Conservation (phyloP, 2,797 vertebrate species). For the Chelonia mydas region DNA sequence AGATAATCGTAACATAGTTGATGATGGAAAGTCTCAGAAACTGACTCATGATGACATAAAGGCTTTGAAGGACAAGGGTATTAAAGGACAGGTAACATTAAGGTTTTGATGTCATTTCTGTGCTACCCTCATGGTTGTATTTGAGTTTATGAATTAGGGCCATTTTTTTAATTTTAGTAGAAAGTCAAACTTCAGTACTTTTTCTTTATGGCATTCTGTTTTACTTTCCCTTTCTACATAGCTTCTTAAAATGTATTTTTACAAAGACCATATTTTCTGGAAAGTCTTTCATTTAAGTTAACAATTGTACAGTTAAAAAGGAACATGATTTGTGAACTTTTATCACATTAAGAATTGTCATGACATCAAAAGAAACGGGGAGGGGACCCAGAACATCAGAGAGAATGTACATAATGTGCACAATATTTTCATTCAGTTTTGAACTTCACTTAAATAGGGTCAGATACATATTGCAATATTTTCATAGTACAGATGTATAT, state of each 20-base stretch:
- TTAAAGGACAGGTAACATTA: conserved; percentile 93
- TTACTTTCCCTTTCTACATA: neutral
- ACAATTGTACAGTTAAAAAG: neutral
- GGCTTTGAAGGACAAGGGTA: conserved; percentile 95
- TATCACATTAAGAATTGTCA: neutral
- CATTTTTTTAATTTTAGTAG: conserved; percentile 1
- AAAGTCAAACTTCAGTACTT: neutral
- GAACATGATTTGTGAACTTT: neutral
- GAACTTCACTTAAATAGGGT: neutral
- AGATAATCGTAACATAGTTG: conserved; percentile 97
- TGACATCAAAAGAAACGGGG: neutral
- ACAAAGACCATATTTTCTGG: conserved; percentile 19
- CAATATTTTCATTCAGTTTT: neutral
- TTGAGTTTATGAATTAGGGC: neutral
- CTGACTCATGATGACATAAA: conserved; percentile 98
- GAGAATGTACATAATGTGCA: neutral
- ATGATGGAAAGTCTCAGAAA: conserved; percentile 98
- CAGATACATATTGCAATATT: neutral
- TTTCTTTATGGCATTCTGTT: conserved; percentile 36
- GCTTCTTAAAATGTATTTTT: neutral
- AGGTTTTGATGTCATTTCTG: conserved; percentile 64
- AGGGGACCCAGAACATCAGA: too few relatives aligned
- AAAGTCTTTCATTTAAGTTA: conserved; percentile 30
- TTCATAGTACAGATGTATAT: fast-evolving
- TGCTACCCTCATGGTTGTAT: conserved; percentile 4